These are phyloP conservation scores for Idaea straminata DNA, from an alignment of 2,888 invertebrate species.

Conservation along the genomic window DNA sequence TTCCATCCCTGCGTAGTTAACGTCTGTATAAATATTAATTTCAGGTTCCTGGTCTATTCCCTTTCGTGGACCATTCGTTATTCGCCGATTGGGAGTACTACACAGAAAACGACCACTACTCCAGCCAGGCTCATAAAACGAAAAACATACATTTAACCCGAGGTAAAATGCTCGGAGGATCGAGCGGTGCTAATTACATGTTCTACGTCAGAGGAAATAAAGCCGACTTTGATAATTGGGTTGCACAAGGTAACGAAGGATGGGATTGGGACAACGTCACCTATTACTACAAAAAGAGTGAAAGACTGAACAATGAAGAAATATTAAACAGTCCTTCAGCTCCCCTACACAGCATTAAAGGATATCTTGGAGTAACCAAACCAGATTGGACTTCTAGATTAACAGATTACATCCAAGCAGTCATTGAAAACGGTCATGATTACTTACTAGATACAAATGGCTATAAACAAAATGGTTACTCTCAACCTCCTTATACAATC, in stretches of 20 bases:
- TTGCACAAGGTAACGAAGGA: conserved; percentile 73
- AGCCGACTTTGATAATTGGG: conserved; percentile 78
- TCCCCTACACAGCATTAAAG: conserved; percentile 22
- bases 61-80: conserved; percentile 22
- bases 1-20: conserved; percentile 1
- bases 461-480: conserved; percentile 35
- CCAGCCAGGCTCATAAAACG: conserved; percentile 31
- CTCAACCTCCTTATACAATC: conserved; percentile 29
- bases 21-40: conserved; percentile 13
- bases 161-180: conserved; percentile 83
- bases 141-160: conserved; percentile 66
- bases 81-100: conserved; percentile 37
- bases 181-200: conserved; percentile 83
- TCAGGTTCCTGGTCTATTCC: conserved; percentile 37
- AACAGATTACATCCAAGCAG: conserved; percentile 19
- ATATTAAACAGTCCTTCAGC: conserved; percentile 15
- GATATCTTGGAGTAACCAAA: conserved; percentile 26
- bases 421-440: conserved; percentile 25
- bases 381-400: conserved; percentile 15
- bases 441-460: conserved; percentile 38
- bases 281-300: conserved; percentile 42
- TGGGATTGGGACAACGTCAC: conserved; percentile 43
- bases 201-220: conserved; percentile 82
- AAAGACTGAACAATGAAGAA: conserved; percentile 18
- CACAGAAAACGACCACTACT: conserved; percentile 31